Base-by-base conservation (phyloP, 2,797 vertebrate species). In the Phylloscopus collybita region DNA sequence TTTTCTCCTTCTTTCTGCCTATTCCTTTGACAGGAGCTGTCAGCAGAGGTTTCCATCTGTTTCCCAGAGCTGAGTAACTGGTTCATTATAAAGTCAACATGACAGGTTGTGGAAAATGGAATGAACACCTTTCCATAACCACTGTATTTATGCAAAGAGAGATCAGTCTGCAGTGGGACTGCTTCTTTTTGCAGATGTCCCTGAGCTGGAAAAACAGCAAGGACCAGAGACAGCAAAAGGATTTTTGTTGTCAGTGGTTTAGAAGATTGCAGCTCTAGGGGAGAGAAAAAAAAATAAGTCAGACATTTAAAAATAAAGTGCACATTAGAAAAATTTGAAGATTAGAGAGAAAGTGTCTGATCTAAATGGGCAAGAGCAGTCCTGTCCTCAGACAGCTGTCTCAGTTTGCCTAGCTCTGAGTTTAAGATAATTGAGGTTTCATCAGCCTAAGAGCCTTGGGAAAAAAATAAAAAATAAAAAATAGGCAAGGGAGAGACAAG, bases 1-100 rank as follows among this genome's bases (percentile, higher is more conserved):
- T 81, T 96, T 91, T 93, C 95, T 92, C 69, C 44, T 22, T 88
- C 80, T 93, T 60, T 80, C 80, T 93, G 80, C 49, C 93, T 96
- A 90, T 96, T 95, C 90, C 61, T 95, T 92, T 97, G 96, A 96
- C 96, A 97, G 90, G 86, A 88, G 66, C 93, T 97, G 97, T 98
- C 96, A 97, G 95, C 96, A 96, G 92, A 97, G 95, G 92, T 96
- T 96, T 97, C 96, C 93, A 90, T 93, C 94, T 59, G 76, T 88
- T 95, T 89, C 67, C 53, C 38, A 93, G 51, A 83, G 91, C 96
- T 94, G 93, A 92, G 88, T 97, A 97, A 97, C 95, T 16, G 42
- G 82, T 97, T 98, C 94, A 97, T 97, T 97, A 97, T 93, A 93
- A 93, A 93, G 94, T 93, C 92, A 84, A 85, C 88, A 81, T 96